These are phyloP conservation scores for Hydropotes inermis DNA, from an alignment of 2,113 vertebrate species.

Conservation along the genomic window DNA sequence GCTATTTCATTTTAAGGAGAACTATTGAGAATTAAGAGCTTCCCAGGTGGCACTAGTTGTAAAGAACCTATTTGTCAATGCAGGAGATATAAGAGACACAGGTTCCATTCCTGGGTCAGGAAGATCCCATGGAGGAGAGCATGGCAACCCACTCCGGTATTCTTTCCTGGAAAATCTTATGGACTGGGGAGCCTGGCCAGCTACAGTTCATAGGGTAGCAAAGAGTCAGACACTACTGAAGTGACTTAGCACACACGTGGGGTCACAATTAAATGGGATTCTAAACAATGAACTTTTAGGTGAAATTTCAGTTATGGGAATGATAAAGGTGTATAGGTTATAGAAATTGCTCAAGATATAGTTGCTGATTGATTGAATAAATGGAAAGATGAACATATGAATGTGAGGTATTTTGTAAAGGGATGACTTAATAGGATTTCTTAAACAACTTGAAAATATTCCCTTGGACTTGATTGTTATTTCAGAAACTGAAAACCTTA, in stretches of 20 bases:
- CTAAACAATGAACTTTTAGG: neutral
- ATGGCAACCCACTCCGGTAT: neutral
- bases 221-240: neutral
- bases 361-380: neutral
- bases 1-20: neutral
- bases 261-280: neutral
- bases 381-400: neutral
- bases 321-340: neutral
- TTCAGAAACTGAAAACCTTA: constrained; percentile 13
- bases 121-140: neutral
- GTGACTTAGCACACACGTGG: neutral
- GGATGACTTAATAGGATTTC: neutral
- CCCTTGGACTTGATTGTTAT: neutral
- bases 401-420: neutral
- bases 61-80: neutral
- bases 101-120: neutral
- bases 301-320: neutral
- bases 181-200: neutral
- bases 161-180: neutral
- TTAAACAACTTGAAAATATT: neutral
- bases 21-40: neutral
- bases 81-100: neutral
- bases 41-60: neutral
- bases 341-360: neutral
- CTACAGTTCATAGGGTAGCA: neutral